These are phyloP conservation scores for Burhinus oedicnemus DNA, from an alignment of 2,113 vertebrate genomes.

Conservation along the genomic window DNA sequence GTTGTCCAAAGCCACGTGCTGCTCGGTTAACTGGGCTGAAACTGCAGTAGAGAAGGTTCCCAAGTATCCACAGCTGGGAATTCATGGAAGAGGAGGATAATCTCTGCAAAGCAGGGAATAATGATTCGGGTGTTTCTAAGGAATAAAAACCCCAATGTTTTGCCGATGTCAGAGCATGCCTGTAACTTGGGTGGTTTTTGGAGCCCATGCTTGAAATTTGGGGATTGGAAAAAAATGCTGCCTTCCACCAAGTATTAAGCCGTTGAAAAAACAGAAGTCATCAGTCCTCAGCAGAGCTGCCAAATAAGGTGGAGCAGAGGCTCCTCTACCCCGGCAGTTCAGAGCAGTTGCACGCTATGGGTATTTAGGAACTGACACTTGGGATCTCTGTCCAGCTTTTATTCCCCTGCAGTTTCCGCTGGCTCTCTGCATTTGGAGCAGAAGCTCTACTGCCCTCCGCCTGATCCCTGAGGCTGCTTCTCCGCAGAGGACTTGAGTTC, in stretches of 20 bases:
- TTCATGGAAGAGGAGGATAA: not conserved
- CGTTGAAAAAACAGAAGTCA: not conserved
- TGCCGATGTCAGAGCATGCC: not conserved
- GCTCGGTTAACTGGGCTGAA: not conserved
- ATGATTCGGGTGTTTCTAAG: not conserved
- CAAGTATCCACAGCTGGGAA: not conserved
- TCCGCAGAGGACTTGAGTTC: rapidly evolving
- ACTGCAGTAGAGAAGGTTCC: not conserved
- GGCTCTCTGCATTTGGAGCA: not conserved
- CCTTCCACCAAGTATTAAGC: not conserved
- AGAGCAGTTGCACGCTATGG: rapidly evolving
- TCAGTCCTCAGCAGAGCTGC: not conserved
- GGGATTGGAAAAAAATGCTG: not conserved
- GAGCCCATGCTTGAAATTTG: not conserved
- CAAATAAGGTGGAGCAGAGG: rapidly evolving
- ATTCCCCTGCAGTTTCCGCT: rapidly evolving
- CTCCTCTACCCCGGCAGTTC: rapidly evolving
- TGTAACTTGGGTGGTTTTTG: not conserved
- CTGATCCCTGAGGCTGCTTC: rapidly evolving
- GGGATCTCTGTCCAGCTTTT: not conserved
- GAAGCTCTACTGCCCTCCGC: not conserved
- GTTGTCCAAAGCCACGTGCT: not conserved
- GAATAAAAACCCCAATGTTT: rapidly evolving
- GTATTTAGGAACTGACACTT: rapidly evolving
- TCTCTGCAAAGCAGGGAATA: not conserved